Conservation (phyloP, 2,888 invertebrate genomes). For the Acholoe squamosa region DNA sequence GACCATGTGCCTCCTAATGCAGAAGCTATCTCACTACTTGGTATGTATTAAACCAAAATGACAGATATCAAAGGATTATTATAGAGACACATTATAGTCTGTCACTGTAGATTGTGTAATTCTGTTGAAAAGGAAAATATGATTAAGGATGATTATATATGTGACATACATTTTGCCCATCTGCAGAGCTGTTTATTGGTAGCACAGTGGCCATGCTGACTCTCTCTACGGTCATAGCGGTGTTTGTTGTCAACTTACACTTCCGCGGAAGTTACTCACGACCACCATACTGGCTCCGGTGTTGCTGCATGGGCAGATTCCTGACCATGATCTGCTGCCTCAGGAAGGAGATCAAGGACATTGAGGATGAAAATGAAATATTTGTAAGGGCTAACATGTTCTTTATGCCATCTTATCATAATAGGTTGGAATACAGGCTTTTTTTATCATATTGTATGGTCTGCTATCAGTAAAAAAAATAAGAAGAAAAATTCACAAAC, state of each 20-base stretch:
- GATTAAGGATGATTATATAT: too few species aligned
- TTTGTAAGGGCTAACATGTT: too few species aligned
- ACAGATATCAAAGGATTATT: too few species aligned
- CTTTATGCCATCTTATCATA: too few species aligned
- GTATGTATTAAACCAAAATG: too few species aligned
- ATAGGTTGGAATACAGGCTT: too few species aligned
- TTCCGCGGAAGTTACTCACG: constrained; percentile 76
- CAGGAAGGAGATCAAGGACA: neutral
- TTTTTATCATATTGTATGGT: too few species aligned
- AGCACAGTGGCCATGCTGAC: constrained; percentile 82
- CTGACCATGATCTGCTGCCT: neutral
- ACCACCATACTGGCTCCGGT: constrained; percentile 77
- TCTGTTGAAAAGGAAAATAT: too few species aligned
- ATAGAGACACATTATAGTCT: too few species aligned
- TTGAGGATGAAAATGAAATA: neutral
- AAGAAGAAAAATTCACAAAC: too few species aligned
- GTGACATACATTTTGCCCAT: neutral
- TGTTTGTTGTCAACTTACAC: constrained; percentile 83
- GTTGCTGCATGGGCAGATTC: neutral
- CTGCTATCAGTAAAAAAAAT: too few species aligned
- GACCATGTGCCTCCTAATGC: constrained; percentile 76
- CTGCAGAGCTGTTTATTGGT: constrained; percentile 37
- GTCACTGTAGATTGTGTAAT: too few species aligned
- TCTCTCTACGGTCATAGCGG: constrained; percentile 82
- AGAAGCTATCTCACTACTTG: constrained; percentile 75